These are phyloP conservation scores for Chalcosyrphus nemorum DNA, from an alignment of 2,888 invertebrate genomes.

Conservation along the genomic window DNA sequence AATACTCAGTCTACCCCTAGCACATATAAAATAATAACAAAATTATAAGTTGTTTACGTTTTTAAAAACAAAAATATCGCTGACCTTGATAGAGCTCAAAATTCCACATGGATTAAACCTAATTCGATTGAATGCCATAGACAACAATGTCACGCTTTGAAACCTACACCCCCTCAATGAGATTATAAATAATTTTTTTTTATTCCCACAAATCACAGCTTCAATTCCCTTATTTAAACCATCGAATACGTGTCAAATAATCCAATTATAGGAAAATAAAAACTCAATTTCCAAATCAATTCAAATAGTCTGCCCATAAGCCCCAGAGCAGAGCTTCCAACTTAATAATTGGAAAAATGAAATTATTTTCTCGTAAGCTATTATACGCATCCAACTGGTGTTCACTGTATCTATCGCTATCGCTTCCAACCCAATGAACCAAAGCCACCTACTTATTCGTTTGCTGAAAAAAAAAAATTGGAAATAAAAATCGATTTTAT, in stretches of 20 bases:
- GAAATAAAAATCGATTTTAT: constrained; percentile 7
- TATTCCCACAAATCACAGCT: not conserved
- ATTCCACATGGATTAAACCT: not conserved
- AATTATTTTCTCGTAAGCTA: not conserved
- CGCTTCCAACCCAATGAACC: not conserved
- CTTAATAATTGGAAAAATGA: not conserved
- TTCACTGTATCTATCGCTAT: constrained; percentile 13
- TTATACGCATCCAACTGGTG: not conserved
- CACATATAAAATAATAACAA: no score
- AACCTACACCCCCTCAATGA: not conserved
- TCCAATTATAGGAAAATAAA: not conserved
- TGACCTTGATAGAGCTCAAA: no score
- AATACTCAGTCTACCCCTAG: no score
- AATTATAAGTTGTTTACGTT: no score
- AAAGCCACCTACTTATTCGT: not conserved
- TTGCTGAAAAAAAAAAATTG: no score
- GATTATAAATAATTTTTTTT: not conserved
- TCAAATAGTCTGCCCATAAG: not conserved
- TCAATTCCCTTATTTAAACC: not conserved
- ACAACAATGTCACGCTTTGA: no score
- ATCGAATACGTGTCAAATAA: not conserved
- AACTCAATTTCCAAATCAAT: constrained; percentile 6
- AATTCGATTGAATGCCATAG: not conserved
- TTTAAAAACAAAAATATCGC: no score
- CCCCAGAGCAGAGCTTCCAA: not conserved